Evolutionary conservation across 2,888 invertebrate genomes (phyloP).

Genomic region (Spilosoma lubricipeda): DNA sequence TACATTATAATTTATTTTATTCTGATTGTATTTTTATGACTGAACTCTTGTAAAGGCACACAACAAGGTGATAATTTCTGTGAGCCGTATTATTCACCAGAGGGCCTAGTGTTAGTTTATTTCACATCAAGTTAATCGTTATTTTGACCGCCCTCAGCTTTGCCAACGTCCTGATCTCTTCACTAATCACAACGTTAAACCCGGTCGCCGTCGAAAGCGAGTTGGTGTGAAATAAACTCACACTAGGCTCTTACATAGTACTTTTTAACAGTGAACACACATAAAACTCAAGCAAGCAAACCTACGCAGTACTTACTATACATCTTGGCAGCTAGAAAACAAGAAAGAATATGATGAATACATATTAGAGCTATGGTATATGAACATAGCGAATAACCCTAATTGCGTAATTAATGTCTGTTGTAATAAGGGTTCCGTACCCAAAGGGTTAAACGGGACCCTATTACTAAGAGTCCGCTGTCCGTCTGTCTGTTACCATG

Average conservation of each 20-base stretch:
- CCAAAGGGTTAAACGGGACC: too few species aligned
- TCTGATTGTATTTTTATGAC: constrained; percentile 1
- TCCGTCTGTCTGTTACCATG: too few species aligned
- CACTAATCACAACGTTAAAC: too few species aligned
- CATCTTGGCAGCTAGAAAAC: constrained; percentile 81
- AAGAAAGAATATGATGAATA: constrained; percentile 42
- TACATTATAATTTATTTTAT: neutral
- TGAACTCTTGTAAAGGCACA: constrained; percentile 9
- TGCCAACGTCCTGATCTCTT: too few species aligned
- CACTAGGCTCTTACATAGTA: neutral
- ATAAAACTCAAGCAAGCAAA: constrained; percentile 27
- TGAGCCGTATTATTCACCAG: constrained; percentile 1
- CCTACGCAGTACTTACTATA: constrained; percentile 74
- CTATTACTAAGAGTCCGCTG: too few species aligned
- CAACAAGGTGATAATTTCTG: neutral
- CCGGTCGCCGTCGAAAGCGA: too few species aligned
- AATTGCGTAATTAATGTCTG: neutral
- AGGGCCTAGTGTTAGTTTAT: too few species aligned
- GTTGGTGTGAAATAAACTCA: too few species aligned
- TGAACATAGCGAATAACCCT: neutral
- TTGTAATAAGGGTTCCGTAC: neutral
- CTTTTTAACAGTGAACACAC: neutral
- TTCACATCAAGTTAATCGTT: too few species aligned
- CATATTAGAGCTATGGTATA: constrained; percentile 10
- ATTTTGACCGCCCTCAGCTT: too few species aligned